Percentiles rank a stretch among this genome's conserved stretches.
phyloP scores from a whole-genome alignment of 2,888 invertebrate genomes.

The Lagria hirta region DNA sequence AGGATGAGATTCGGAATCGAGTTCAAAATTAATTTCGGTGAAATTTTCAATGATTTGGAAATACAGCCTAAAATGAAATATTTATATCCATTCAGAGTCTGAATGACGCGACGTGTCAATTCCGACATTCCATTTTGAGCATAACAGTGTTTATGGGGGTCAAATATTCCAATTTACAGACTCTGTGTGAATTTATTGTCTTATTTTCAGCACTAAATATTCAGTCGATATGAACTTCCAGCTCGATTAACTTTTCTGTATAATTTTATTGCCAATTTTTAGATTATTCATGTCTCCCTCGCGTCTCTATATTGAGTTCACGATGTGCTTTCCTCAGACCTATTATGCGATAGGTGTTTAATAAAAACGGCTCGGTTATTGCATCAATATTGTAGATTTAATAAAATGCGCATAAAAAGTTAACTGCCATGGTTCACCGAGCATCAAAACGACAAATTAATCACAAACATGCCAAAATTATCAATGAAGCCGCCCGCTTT shows the following conservation, averaged over 20 bases:
- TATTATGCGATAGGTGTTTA: slow-evolving; percentile 22
- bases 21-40: slow-evolving; percentile 1
- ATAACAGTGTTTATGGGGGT: slow-evolving; percentile 52
- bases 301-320: slow-evolving; percentile 32
- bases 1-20: too few species aligned
- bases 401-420: neutral
- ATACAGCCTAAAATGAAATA: slow-evolving; percentile 6
- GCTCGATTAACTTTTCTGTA: slow-evolving; percentile 48
- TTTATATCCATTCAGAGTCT: slow-evolving; percentile 10
- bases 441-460: slow-evolving; percentile 19
- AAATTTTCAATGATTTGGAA: slow-evolving; percentile 5
- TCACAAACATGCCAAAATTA: slow-evolving; percentile 19
- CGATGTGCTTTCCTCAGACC: slow-evolving; percentile 21
- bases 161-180: slow-evolving; percentile 55
- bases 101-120: slow-evolving; percentile 44
- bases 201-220: slow-evolving; percentile 51
- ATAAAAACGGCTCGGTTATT: slow-evolving; percentile 19
- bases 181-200: slow-evolving; percentile 51
- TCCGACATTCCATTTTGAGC: slow-evolving; percentile 49
- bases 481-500: slow-evolving; percentile 15
- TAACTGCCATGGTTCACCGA: slow-evolving; percentile 3
- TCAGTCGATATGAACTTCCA: slow-evolving; percentile 48
- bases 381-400: slow-evolving; percentile 2
- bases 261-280: slow-evolving; percentile 53
- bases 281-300: slow-evolving; percentile 40